Evolutionary conservation across 2,797 vertebrate species (phyloP), one percentile per base, ranked within the genome.

Genomic region (Neosilurus hyrtlii): DNA sequence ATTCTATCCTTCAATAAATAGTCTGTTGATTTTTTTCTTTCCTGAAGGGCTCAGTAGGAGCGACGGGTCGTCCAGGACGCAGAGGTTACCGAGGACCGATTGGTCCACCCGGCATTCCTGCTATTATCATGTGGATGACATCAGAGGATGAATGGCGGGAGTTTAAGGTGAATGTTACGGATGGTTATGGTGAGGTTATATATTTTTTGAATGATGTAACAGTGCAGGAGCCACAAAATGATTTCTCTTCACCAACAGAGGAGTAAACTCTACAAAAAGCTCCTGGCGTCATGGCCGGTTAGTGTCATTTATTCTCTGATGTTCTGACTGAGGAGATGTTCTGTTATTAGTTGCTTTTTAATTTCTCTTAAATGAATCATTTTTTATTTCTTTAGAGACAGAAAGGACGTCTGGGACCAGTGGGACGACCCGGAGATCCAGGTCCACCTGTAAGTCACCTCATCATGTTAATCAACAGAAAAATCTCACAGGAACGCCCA

Each of bases 131-230:
- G 43, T 93, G 90, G 86, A 91, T 93, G 89, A 92, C 91, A 35
- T 93, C 92, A 67, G 94, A 94, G 79, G 94, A 94, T 75, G 93
- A 94, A 73, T 95, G 94, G 95, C 87, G 91, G 74, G 84, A 68
- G 3, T 95, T 95, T 79, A 95, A 94, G 91, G 94, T 95, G 82
- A 80, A n/a, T 2, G 10, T 68, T 43, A 12, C 0, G 15, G n/a
- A 12, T 26, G 0, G 2, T 51, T 10, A 0, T 16, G n/a, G n/a
- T 26, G 16, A 35, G 0, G 26, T 56, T 24, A 30, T 4, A 18
- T 51, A 65, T 66, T 6, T 14, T 22, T 2, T 37, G 8, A 30
- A 54, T 67, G 11, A 35, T 57, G 4, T 0, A 37, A 9, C 16
- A 7, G 9, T 52, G 24, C 5, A 26, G 37, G 1, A 24, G 26